phyloP scores from a whole-genome alignment of 2,888 invertebrate genomes.

The Onthophagus sagittarius region DNA sequence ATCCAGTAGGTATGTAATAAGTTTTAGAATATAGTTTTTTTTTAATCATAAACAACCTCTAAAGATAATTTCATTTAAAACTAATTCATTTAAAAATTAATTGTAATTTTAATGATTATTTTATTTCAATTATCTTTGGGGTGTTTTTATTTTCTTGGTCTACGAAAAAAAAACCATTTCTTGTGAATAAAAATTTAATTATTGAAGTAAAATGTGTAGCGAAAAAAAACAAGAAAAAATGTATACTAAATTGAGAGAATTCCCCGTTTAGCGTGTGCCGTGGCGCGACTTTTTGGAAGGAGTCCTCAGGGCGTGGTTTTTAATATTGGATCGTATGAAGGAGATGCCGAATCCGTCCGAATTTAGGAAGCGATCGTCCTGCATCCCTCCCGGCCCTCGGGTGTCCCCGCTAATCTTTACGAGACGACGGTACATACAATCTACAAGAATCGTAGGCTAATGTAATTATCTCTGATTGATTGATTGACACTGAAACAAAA shows the following conservation, averaged over 20 bases:
- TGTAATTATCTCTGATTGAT: neutral
- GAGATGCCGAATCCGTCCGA: too few species aligned
- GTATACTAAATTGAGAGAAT: neutral
- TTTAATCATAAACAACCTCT: neutral
- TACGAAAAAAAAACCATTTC: too few species aligned
- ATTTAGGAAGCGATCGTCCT: too few species aligned
- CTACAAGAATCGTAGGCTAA: neutral
- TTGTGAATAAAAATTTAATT: too few species aligned
- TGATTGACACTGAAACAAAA: neutral
- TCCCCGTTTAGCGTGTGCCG: neutral
- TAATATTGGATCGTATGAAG: neutral
- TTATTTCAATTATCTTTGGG: too few species aligned
- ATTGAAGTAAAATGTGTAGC: neutral
- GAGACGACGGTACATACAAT: neutral
- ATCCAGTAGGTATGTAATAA: conserved; percentile 39
- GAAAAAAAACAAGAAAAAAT: neutral
- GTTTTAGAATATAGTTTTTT: neutral
- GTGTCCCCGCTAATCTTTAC: neutral
- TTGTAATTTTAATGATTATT: too few species aligned
- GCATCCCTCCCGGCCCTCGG: neutral
- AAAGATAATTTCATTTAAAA: too few species aligned
- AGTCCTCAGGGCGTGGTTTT: neutral
- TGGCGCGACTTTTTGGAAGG: neutral
- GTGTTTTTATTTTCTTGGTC: too few species aligned
- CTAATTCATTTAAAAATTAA: too few species aligned